phyloP scores from a whole-genome alignment of 2,888 invertebrate species.

The Leucophenga montana region DNA sequence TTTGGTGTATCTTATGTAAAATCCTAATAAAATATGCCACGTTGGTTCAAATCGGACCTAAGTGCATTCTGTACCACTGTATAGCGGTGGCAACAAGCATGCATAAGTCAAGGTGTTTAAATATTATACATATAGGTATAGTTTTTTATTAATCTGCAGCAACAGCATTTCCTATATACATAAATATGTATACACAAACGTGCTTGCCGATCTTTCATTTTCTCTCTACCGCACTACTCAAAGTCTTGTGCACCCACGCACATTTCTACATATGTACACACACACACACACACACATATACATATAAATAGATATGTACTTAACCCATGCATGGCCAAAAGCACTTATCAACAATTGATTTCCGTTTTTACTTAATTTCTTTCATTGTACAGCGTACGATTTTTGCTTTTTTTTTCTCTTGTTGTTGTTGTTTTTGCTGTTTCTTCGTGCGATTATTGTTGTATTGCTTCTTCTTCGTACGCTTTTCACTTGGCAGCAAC shows the following conservation, averaged over 20 bases:
- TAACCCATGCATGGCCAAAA: constrained; percentile 21
- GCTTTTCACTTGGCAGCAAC: constrained; percentile 13
- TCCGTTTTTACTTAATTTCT: constrained; percentile 39
- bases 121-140: no score
- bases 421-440: no score
- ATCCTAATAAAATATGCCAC: no score
- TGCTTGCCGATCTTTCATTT: not conserved
- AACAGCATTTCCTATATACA: constrained; percentile 18
- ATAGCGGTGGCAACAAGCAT: no score
- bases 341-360: constrained; percentile 50
- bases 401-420: not conserved
- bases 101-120: constrained; percentile 13
- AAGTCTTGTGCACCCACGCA: no score
- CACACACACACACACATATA: not conserved
- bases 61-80: no score
- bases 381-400: constrained; percentile 8
- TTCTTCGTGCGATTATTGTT: not conserved
- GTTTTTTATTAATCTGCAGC: constrained; percentile 19
- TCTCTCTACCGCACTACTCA: no score
- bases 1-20: no score
- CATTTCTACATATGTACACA: no score
- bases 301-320: not conserved
- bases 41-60: no score
- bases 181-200: no score
- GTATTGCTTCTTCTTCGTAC: not conserved